Conservation (phyloP, 2,113 vertebrate genomes). For the Aix galericulata region DNA sequence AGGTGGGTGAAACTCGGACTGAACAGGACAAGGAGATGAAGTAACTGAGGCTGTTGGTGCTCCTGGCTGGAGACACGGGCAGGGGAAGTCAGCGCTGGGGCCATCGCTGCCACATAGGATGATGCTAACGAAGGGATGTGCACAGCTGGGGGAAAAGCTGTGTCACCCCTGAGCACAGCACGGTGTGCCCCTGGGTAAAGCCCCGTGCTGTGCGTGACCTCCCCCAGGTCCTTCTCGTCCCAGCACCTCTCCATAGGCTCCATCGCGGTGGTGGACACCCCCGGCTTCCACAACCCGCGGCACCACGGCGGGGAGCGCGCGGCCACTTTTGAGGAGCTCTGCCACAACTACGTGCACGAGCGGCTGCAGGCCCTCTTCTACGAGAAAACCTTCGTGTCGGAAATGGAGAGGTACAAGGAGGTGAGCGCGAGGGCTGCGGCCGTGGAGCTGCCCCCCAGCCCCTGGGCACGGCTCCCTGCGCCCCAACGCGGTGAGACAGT, state of each 20-base stretch:
- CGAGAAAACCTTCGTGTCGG: slow-evolving; percentile 79
- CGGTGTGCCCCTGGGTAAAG: fast-evolving
- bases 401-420: slow-evolving; percentile 83
- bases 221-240: slow-evolving; percentile 85
- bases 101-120: not conserved
- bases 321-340: slow-evolving; percentile 89
- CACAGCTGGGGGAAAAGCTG: fast-evolving
- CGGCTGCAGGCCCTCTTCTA: slow-evolving; percentile 88
- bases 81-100: too few species aligned
- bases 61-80: not conserved
- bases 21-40: not conserved
- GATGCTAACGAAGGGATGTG: not conserved
- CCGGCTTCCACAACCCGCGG: slow-evolving; percentile 89
- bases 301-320: slow-evolving; percentile 81
- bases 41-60: not conserved
- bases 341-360: slow-evolving; percentile 93
- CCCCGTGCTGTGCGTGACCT: fast-evolving
- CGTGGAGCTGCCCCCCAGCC: not conserved
- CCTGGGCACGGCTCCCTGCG: fast-evolving
- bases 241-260: slow-evolving; percentile 88
- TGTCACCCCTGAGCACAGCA: not conserved
- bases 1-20: not conserved
- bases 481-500: fast-evolving
- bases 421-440: slow-evolving; percentile 46
- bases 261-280: slow-evolving; percentile 90